These are phyloP conservation scores for Oxygymnocypris stewartii DNA, from an alignment of 2,113 vertebrate genomes.

Conservation along the genomic window DNA sequence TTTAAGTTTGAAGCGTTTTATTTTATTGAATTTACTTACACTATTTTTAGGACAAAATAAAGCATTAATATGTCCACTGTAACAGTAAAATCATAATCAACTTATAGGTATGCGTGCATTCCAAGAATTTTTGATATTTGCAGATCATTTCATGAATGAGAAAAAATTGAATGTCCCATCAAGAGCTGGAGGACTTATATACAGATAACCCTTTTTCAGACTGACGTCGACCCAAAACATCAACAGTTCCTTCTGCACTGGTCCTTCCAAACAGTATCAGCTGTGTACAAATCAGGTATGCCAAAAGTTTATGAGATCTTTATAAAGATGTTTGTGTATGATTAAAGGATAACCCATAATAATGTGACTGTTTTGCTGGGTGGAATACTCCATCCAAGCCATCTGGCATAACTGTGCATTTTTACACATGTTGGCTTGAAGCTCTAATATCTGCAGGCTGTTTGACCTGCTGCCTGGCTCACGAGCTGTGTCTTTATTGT, in stretches of 20 bases:
- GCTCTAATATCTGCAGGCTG: constrained; percentile 43
- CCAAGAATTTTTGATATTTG: not conserved
- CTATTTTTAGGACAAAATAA: not conserved
- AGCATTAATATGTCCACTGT: not conserved
- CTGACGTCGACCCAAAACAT: constrained; percentile 76
- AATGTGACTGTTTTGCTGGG: not conserved
- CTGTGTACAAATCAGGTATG: constrained; percentile 84
- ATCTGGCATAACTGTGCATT: constrained; percentile 36
- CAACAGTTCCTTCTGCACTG: constrained; percentile 78
- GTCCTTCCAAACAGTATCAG: constrained; percentile 81
- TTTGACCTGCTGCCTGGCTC: constrained; percentile 37
- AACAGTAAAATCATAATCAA: not conserved
- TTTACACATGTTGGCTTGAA: constrained; percentile 48
- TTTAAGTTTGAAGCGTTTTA: not conserved
- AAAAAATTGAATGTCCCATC: not conserved
- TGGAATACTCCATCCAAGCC: constrained; percentile 36
- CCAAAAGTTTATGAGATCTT: constrained; percentile 1
- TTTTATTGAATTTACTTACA: not conserved
- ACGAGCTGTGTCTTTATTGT: constrained; percentile 40
- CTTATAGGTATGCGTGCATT: not conserved
- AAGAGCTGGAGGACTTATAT: not conserved
- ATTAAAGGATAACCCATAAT: constrained; percentile 35
- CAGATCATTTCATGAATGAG: not conserved
- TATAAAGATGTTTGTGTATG: constrained; percentile 8
- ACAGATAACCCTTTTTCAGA: constrained; percentile 64